These are phyloP conservation scores for Montipora capitata DNA, from an alignment of 92 coral and sea anemone genomes.

Conservation along the genomic window DNA sequence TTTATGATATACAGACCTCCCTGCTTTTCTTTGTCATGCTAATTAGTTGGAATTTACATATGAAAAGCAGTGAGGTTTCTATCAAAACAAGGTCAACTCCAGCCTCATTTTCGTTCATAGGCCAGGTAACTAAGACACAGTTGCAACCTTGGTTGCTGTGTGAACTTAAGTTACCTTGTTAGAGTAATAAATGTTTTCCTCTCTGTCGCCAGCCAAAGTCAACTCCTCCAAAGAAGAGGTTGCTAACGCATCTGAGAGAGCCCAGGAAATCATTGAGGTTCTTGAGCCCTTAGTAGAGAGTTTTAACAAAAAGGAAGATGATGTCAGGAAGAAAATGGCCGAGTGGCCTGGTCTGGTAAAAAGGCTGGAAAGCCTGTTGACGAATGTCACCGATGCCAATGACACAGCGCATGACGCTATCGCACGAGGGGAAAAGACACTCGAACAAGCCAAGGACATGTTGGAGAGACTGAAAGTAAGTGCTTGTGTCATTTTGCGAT, in stretches of 20 bases:
- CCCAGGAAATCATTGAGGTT: conserved; percentile 73
- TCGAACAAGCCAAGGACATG: conserved; percentile 79
- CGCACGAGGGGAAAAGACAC: conserved; percentile 83
- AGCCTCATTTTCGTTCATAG: no score
- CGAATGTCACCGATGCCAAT: conserved; percentile 85
- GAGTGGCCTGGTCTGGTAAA: conserved; percentile 87
- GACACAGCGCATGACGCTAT: conserved; percentile 94
- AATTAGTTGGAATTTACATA: no score
- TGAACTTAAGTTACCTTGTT: background rate
- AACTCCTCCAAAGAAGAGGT: conserved; percentile 75
- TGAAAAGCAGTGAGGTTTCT: no score
- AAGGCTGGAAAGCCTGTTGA: conserved; percentile 76
- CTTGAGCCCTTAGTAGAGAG: conserved; percentile 75
- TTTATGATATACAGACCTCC: no score
- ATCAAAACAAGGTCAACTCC: no score
- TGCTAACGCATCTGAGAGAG: conserved; percentile 47
- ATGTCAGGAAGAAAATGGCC: conserved; percentile 90
- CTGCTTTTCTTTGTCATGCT: no score
- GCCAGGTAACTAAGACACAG: no score
- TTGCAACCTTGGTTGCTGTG: background rate
- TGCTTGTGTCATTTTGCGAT: background rate
- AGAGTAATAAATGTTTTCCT: background rate
- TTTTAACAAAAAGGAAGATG: conserved; percentile 85
- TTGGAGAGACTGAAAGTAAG: conserved; percentile 81
- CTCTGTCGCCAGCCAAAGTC: conserved; percentile 53